phyloP scores from a whole-genome alignment of 2,797 vertebrate genomes.

The Simalia tracyae region DNA sequence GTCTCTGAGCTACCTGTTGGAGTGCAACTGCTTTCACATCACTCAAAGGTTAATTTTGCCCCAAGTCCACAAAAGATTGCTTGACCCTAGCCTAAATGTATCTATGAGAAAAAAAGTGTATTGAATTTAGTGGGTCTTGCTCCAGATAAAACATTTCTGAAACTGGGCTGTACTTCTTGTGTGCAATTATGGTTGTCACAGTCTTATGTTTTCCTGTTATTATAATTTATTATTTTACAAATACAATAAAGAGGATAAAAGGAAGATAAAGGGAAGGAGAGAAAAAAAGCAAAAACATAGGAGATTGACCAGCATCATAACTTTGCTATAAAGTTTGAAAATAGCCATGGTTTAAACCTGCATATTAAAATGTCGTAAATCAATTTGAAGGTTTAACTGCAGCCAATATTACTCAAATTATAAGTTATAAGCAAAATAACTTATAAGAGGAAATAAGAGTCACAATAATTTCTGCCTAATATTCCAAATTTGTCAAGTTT shows the following conservation, averaged over 20 bases:
- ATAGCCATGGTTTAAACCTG: background rate
- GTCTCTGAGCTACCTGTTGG: background rate
- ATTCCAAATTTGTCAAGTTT: background rate
- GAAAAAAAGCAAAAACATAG: no score
- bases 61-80: background rate
- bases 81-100: background rate
- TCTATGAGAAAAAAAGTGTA: background rate
- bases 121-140: background rate
- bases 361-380: background rate
- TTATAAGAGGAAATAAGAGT: background rate
- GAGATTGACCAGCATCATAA: background rate
- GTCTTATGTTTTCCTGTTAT: background rate
- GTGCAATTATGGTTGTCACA: background rate
- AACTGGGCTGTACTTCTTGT: background rate
- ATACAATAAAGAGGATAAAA: background rate
- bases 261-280: background rate
- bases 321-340: background rate
- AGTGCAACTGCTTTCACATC: background rate
- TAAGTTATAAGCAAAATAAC: background rate
- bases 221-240: background rate
- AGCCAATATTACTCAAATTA: background rate
- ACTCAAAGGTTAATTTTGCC: background rate
- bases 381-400: background rate
- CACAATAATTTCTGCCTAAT: background rate
- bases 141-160: background rate